Conservation (phyloP, 1,140 invertebrate species). For the Chrysomallon squamiferum region DNA sequence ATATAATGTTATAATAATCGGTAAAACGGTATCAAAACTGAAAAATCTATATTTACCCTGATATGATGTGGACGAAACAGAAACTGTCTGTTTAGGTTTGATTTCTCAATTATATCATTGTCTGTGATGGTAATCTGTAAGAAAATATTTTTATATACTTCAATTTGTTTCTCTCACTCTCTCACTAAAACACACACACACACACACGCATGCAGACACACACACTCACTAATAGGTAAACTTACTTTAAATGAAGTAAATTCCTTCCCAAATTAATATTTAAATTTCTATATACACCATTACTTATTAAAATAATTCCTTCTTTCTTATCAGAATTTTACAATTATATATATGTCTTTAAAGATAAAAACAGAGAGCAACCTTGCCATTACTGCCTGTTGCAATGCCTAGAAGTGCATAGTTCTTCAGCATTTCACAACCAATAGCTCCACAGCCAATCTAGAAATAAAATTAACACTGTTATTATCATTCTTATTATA, state of each 20-base stretch:
- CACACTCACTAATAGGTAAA: too few relatives aligned
- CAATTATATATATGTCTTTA: background rate
- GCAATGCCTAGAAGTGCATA: slow-evolving; percentile 98
- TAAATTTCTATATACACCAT: too few relatives aligned
- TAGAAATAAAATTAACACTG: slow-evolving; percentile 24
- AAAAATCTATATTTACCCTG: slow-evolving; percentile 43
- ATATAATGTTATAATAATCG: too few relatives aligned
- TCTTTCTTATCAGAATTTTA: too few relatives aligned
- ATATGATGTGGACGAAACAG: slow-evolving; percentile 79
- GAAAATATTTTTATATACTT: slow-evolving; percentile 1
- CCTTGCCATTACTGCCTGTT: slow-evolving; percentile 66
- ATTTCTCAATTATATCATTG: slow-evolving; percentile 99
- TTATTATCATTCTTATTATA: background rate
- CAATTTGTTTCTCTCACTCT: too few relatives aligned
- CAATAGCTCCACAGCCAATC: slow-evolving; percentile 95
- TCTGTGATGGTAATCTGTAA: slow-evolving; percentile 79
- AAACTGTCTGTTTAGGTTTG: slow-evolving; percentile 98
- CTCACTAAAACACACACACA: too few relatives aligned
- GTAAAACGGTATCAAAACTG: too few relatives aligned
- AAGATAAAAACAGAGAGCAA: background rate
- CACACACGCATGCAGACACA: too few relatives aligned
- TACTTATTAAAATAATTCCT: too few relatives aligned
- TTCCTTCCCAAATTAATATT: too few relatives aligned
- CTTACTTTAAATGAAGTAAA: too few relatives aligned
- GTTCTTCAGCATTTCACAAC: slow-evolving; percentile 98